Percentiles rank a stretch among this genome's conserved stretches.
phyloP scores from a whole-genome alignment of 35 echinoderm and acorn worm species.

The Diadema setosum region DNA sequence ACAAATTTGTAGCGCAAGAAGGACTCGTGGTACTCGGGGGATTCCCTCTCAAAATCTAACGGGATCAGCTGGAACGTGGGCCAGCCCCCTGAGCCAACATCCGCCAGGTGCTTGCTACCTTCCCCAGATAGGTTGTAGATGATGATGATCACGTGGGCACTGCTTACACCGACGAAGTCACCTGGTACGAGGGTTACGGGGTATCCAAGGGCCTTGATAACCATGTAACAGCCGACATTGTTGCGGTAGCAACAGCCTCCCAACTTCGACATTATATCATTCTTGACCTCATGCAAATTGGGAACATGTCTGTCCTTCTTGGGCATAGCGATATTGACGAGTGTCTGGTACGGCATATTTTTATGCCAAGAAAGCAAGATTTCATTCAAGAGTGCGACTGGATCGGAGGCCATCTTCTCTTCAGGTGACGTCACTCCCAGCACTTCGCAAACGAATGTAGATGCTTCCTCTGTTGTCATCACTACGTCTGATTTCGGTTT shows the following conservation, averaged over 20 bases:
- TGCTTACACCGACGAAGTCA: background rate
- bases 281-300: conserved; percentile 21
- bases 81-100: conserved; percentile 50
- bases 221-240: conserved; percentile 34
- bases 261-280: background rate
- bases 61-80: conserved; percentile 35
- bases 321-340: background rate
- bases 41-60: conserved; percentile 56
- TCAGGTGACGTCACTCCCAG: background rate
- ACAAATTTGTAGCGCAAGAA: conserved; percentile 59
- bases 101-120: conserved; percentile 36
- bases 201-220: conserved; percentile 41
- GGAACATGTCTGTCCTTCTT: conserved; percentile 15
- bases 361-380: background rate
- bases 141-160: conserved; percentile 22
- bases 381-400: background rate
- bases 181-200: background rate
- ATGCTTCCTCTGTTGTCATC: background rate
- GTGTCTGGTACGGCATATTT: conserved; percentile 51
- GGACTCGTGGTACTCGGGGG: conserved; percentile 19
- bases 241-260: conserved; percentile 49
- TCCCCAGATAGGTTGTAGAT: background rate
- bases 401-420: background rate
- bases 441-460: background rate
- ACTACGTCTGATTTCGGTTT: too few relatives aligned